Conservation (phyloP, 2,113 vertebrate genomes). For the Nothoprocta pentlandii region DNA sequence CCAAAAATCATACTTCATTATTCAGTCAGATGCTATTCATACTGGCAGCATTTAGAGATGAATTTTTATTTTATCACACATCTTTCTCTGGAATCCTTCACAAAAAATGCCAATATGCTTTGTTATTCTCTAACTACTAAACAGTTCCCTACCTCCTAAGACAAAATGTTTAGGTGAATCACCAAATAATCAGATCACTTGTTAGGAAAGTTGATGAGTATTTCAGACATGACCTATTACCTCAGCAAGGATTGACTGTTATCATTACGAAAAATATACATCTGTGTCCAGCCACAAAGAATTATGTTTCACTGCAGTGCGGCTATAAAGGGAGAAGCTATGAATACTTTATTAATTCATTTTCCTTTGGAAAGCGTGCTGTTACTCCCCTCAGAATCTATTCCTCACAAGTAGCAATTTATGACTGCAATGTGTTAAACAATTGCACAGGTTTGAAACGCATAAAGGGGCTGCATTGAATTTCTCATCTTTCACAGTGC, state of each 20-base stretch:
- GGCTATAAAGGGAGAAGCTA: slow-evolving; percentile 21
- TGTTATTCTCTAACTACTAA: neutral
- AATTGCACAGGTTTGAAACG: slow-evolving; percentile 15
- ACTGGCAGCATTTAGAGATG: neutral
- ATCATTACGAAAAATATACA: slow-evolving; percentile 48
- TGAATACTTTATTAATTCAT: slow-evolving; percentile 41
- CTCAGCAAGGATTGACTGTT: slow-evolving; percentile 45
- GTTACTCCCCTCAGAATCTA: neutral
- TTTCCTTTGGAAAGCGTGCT: slow-evolving; percentile 1
- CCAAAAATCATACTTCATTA: neutral
- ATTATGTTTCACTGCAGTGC: slow-evolving; percentile 39
- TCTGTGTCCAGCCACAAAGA: slow-evolving; percentile 31
- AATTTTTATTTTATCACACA: neutral
- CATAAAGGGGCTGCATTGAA: neutral
- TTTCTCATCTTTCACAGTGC: neutral
- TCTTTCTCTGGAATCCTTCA: neutral
- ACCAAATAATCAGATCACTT: slow-evolving; percentile 1
- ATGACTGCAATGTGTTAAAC: slow-evolving; percentile 37
- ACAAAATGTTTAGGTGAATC: neutral
- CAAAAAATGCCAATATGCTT: neutral
- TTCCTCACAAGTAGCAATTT: slow-evolving; percentile 17
- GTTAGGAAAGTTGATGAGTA: slow-evolving; percentile 25
- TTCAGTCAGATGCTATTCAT: neutral
- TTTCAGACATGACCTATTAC: slow-evolving; percentile 25
- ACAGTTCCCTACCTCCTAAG: neutral